Evolutionary conservation across 1,140 invertebrate genomes (phyloP).

Genomic region (Latrodectus geometricus): DNA sequence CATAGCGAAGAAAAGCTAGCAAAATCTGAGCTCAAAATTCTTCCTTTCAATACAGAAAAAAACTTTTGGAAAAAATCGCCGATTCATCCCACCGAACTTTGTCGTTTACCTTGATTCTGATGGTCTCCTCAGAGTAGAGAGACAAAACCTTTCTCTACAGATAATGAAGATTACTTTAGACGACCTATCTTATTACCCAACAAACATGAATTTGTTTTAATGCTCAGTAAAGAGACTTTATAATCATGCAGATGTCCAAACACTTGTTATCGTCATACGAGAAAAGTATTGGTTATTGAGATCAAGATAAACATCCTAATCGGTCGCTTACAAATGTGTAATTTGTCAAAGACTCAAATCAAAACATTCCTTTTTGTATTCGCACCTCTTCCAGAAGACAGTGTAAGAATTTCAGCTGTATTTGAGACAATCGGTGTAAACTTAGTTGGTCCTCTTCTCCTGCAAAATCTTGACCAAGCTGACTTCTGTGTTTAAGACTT

Average conservation of each 20-base stretch:
- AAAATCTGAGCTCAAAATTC: not conserved
- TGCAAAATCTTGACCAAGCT: constrained; percentile 39
- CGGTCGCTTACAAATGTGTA: constrained; percentile 5
- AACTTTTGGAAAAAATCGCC: constrained; percentile 4
- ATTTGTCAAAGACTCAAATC: constrained; percentile 4
- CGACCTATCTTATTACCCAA: too few relatives aligned
- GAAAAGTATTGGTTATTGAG: constrained; percentile 6
- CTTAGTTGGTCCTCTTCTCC: constrained; percentile 8
- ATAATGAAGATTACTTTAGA: too few relatives aligned
- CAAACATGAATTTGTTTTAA: too few relatives aligned
- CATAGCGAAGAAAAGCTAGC: not conserved
- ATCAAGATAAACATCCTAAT: too few relatives aligned
- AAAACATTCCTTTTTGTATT: not conserved
- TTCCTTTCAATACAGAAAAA: not conserved
- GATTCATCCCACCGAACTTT: constrained; percentile 20
- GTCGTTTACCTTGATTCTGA: too few relatives aligned
- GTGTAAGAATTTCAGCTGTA: not conserved
- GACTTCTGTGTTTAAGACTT: too few relatives aligned
- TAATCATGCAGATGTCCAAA: not conserved
- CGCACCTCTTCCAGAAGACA: not conserved
- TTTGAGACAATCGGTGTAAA: constrained; percentile 4
- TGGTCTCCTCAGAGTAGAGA: too few relatives aligned
- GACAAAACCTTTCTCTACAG: too few relatives aligned
- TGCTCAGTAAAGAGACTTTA: not conserved
- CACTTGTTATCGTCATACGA: not conserved